Base-by-base conservation (phyloP, 2,888 invertebrate species). In the Heliconius erato region DNA sequence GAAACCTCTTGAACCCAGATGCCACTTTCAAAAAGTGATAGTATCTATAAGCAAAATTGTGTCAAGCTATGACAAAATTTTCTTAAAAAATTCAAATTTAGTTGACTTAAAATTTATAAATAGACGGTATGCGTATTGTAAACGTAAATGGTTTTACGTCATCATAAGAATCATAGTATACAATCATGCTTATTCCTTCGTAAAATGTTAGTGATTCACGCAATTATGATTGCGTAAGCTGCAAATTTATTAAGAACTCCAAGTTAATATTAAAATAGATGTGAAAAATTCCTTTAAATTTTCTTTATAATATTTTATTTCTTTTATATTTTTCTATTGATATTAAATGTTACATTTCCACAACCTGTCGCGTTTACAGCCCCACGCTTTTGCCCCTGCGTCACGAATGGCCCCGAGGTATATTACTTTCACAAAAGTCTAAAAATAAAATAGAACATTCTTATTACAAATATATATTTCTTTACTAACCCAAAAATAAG, bases 11-110 rank as follows among this genome's bases (percentile, higher is more conserved):
- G 85, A 92, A 95, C 3, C 91, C 90, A 44, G 92, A 83, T 49
- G 92, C 88, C 79, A 95, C 89, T 91, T 95, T 95, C 59, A 96
- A 87, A 6, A 88, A 86, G 79, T 93, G 91, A 85, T 95, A 95
- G 85, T 95, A 95, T 81, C 95, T 95, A 88, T 40, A 87, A 88
- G 79, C 63, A 26, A 68, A 14, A 26, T 5, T 14, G 14, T 67
- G 26, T n/a, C 23, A 59, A 54, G 2, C 19, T 19, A 54, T 54
- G 2, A 54, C 54, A 6, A 54, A 54, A 19, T 19, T 6, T 54
- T 26, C 6, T 65, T 65, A 14, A 14, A 67, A 28, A 28, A 67
- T 5, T 67, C 67, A 28, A 67, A 67, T 14, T 26, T 40, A 28
- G 28, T 28, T 26, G 16, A 12, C 28, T 28, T 49, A 16, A 59